Evolutionary conservation across 2,888 invertebrate species (phyloP).

Genomic region (Chelonus formosanus): DNA sequence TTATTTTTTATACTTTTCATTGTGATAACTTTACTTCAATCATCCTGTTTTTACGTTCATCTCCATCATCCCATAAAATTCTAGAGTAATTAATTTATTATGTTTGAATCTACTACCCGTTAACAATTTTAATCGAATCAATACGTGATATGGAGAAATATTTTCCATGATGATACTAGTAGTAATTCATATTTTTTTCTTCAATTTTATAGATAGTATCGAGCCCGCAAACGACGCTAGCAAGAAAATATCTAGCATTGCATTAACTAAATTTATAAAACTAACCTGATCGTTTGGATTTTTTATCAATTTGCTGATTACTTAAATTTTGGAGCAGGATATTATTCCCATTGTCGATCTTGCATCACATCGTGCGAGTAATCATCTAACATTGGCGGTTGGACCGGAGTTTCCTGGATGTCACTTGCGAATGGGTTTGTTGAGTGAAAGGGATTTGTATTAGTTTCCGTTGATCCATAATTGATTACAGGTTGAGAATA

Average conservation of each 20-base stretch:
- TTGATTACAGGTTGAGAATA: slow-evolving; percentile 49
- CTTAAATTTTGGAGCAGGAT: neutral
- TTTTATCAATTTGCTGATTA: slow-evolving; percentile 2
- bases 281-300: neutral
- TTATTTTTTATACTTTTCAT: neutral
- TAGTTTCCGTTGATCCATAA: slow-evolving; percentile 59
- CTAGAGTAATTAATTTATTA: too few relatives aligned
- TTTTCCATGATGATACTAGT: too few relatives aligned
- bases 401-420: slow-evolving; percentile 55
- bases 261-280: too few relatives aligned
- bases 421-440: slow-evolving; percentile 61
- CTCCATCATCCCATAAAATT: too few relatives aligned
- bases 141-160: too few relatives aligned
- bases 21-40: too few relatives aligned
- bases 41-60: too few relatives aligned
- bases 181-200: too few relatives aligned
- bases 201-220: too few relatives aligned
- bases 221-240: neutral
- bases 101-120: too few relatives aligned
- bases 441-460: slow-evolving; percentile 50
- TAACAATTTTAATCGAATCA: too few relatives aligned
- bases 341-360: slow-evolving; percentile 41
- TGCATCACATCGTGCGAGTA: slow-evolving; percentile 67
- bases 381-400: slow-evolving; percentile 66
- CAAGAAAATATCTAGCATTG: too few relatives aligned